These are phyloP conservation scores for Orchesellides sinensis DNA, from an alignment of 2,888 invertebrate genomes.

Conservation along the genomic window DNA sequence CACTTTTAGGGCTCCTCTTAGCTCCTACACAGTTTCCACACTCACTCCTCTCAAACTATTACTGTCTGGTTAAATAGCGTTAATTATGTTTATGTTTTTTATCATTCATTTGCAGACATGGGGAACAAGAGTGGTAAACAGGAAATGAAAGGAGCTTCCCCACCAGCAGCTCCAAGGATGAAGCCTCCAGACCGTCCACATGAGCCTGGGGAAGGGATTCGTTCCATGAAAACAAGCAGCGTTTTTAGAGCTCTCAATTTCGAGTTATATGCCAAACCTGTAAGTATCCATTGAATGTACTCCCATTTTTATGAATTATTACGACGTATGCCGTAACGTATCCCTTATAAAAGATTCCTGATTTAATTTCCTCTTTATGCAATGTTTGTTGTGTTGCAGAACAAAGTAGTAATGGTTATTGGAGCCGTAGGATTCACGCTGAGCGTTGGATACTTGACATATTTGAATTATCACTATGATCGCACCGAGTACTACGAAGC, in stretches of 20 bases:
- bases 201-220: conserved; percentile 86
- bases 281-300: no score
- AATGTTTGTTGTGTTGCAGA: conserved; percentile 82
- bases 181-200: conserved; percentile 28
- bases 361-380: conserved; percentile 76
- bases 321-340: no score
- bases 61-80: no score
- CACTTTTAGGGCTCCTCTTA: no score
- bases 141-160: background rate
- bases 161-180: background rate
- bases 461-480: conserved; percentile 90
- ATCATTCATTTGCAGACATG: background rate
- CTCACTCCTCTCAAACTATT: no score
- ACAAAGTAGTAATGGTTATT: conserved; percentile 89
- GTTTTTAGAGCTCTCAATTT: conserved; percentile 91
- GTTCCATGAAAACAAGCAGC: conserved; percentile 85
- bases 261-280: conserved; percentile 93
- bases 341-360: background rate
- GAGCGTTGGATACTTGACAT: conserved; percentile 88
- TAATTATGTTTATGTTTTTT: no score
- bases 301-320: no score
- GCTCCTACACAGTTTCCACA: no score
- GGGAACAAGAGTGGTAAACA: background rate
- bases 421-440: conserved; percentile 86
- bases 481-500: conserved; percentile 88